Base-by-base conservation (phyloP, 2,888 invertebrate genomes). In the Azorinus chamasolen region DNA sequence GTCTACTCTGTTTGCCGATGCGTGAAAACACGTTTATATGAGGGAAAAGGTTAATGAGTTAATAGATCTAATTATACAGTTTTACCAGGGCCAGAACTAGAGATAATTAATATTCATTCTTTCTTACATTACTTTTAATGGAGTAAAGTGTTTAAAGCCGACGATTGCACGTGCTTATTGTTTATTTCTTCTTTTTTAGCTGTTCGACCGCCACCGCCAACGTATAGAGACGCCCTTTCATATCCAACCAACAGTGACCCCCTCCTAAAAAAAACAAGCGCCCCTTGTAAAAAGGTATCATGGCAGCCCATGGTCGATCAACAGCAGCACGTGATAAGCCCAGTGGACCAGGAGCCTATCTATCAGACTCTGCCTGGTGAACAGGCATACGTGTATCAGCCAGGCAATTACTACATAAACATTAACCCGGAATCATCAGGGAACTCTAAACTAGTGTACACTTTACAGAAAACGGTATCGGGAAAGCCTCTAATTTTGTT, bases 401-500 rank as follows among this genome's bases (percentile, higher is more conserved):
- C 63, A 3, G 37, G 37, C 2, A 58, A 57, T 8, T 10, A 59
- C 24, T 78, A 78, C 45, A 55, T 43, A 16, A 73, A 72, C 46
- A 32, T 64, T 37, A 4, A 16, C 27, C 37, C 41, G 22, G 68
- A 70, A 22, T 41, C 37, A 14, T 48, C 46, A 37, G 53, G 20
- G 24, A 65, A 61, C 16, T 32, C 51, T n/a, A 63, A 70, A 43
- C 70, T 61, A 32, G 62, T 39, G 5, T 71, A 70, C 39, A 63
- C 39, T 5, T 53, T 65, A 24, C 61, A 63, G 22, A 71, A 65
- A 50, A 50, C 65, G 20, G 20, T 62, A 24, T 64, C 50, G 32
- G 79, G 79, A n/a, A 65, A 71, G 48, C 66, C 71, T 74, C 43
- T 74, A 41, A 68, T 74, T 18, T 45, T 71, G n/a, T 62, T 79